Evolutionary conservation across 2,797 vertebrate genomes (phyloP).

Genomic region (Pseudochaenichthys georgianus): DNA sequence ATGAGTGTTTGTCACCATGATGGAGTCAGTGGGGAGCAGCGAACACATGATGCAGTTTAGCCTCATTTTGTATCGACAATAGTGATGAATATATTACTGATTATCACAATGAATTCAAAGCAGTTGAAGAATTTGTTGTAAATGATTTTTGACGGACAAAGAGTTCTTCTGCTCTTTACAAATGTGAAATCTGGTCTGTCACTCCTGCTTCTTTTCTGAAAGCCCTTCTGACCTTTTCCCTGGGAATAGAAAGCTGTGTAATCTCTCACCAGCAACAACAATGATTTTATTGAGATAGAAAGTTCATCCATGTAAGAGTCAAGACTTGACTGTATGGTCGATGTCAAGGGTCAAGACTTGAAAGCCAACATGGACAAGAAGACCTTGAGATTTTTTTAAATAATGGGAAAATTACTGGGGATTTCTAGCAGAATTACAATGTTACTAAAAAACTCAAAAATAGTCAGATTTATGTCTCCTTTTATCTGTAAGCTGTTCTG

Average conservation of each 20-base stretch:
- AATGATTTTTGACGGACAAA: neutral
- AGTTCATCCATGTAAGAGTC: slow-evolving; percentile 10
- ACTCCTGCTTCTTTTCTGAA: neutral
- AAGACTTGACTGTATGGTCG: neutral
- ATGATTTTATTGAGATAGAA: slow-evolving; percentile 18
- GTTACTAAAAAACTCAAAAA: no score
- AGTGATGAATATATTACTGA: neutral
- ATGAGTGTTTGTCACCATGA: no score
- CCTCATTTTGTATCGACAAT: neutral
- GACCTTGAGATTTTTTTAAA: neutral
- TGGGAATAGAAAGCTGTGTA: neutral
- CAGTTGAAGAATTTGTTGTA: neutral
- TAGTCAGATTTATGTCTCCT: no score
- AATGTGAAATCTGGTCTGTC: slow-evolving; percentile 1
- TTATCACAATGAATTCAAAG: neutral
- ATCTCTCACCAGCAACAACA: slow-evolving; percentile 14
- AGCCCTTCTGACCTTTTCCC: neutral
- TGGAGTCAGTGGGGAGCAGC: neutral
- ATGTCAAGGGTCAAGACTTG: neutral
- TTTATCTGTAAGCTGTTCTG: no score
- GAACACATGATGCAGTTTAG: neutral
- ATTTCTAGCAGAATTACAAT: no score
- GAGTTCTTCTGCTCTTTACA: neutral
- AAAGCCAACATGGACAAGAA: neutral
- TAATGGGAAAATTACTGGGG: neutral